Conservation (phyloP, 2,888 invertebrate genomes). For the Bursaphelenchus okinawaensis region DNA sequence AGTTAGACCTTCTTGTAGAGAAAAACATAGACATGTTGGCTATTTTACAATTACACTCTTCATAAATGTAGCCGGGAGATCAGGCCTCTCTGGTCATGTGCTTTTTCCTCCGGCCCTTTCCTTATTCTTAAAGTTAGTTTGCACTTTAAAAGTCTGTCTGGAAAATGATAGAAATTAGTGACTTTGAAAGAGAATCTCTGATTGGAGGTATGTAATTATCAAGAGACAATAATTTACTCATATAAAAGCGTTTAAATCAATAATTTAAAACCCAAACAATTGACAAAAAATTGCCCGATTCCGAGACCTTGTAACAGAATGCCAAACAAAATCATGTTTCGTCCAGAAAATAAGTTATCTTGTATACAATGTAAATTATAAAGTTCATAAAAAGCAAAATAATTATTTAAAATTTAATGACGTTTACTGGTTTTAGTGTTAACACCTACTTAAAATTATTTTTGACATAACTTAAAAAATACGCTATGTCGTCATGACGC, state of each 20-base stretch:
- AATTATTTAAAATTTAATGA: too few relatives aligned
- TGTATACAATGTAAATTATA: too few relatives aligned
- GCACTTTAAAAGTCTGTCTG: background rate
- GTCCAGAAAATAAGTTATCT: background rate
- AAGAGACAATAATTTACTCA: background rate
- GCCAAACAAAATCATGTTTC: background rate
- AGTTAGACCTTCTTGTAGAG: slow-evolving; percentile 2
- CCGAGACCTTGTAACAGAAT: background rate
- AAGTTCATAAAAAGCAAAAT: too few relatives aligned
- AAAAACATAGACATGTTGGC: slow-evolving; percentile 8
- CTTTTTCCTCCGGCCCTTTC: background rate
- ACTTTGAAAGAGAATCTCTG: too few relatives aligned
- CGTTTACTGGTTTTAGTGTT: too few relatives aligned
- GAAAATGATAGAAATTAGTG: too few relatives aligned
- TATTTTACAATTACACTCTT: background rate
- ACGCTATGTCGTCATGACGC: slow-evolving; percentile 4
- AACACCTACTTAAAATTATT: too few relatives aligned
- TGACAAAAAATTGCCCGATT: background rate
- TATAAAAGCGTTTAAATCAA: background rate
- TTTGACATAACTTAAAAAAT: too few relatives aligned
- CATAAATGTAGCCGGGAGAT: background rate
- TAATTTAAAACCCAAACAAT: background rate
- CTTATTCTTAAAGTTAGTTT: too few relatives aligned
- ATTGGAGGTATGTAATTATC: too few relatives aligned
- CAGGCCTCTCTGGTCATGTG: background rate